A percentile compares a stretch with the other conserved stretches of the same genome.
Conservation (phyloP, 2,797 vertebrate genomes). For the Arrhamphus sclerolepis region DNA sequence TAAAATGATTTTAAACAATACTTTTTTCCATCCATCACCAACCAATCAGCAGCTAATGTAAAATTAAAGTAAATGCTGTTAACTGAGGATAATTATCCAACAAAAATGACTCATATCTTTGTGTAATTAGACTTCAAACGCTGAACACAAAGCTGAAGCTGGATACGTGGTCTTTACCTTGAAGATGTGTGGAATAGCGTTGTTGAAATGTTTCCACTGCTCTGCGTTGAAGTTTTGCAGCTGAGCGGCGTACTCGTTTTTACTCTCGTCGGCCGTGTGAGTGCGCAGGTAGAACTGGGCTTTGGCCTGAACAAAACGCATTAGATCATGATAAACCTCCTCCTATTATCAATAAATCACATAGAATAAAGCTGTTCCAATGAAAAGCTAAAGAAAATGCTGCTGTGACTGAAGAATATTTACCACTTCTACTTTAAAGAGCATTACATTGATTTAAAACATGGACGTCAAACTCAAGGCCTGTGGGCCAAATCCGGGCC, state of each 20-base stretch:
- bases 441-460: no score
- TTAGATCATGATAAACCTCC: background rate
- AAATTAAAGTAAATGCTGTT: no score
- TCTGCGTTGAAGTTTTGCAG: conserved; percentile 96
- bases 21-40: no score
- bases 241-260: conserved; percentile 98
- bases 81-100: no score
- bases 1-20: no score
- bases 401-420: background rate
- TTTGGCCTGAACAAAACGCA: conserved; percentile 84
- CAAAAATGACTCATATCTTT: no score
- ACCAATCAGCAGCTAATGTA: no score
- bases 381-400: background rate
- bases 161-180: conserved; percentile 92
- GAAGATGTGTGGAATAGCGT: conserved; percentile 96
- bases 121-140: no score
- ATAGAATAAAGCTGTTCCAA: background rate
- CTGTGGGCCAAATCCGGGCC: no score
- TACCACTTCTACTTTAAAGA: background rate
- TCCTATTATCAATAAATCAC: background rate
- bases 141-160: no score
- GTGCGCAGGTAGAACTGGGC: conserved; percentile 93
- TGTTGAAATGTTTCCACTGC: conserved; percentile 97
- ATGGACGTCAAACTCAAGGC: no score
- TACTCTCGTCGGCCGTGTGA: conserved; percentile 96